Evolutionary conservation across 2,797 vertebrate genomes (phyloP).

Genomic region (Meda fulgida): DNA sequence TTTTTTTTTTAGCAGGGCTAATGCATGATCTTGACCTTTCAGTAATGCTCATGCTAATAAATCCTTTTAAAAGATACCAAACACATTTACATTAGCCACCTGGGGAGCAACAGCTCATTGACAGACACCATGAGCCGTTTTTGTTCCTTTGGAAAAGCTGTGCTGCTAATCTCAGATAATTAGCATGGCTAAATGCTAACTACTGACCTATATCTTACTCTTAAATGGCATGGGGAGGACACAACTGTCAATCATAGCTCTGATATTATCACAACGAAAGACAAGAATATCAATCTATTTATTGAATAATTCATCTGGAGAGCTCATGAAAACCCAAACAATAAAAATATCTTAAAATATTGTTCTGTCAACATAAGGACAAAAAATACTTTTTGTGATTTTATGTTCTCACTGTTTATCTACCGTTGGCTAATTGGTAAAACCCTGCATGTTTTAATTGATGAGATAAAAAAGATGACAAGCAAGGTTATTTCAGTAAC

Average conservation of each 20-base stretch:
- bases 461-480: constrained; percentile 3
- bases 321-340: not conserved
- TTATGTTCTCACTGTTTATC: not conserved
- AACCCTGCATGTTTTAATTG: not conserved
- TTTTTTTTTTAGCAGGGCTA: not conserved
- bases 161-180: constrained; percentile 2
- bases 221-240: not conserved
- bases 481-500: constrained; percentile 23
- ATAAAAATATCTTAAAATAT: too few species aligned
- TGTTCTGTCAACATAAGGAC: too few species aligned
- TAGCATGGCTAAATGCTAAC: constrained; percentile 6
- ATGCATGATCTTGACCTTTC: not conserved
- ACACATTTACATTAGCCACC: constrained; percentile 11
- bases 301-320: not conserved
- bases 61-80: not conserved
- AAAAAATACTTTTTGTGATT: not conserved
- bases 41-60: not conserved
- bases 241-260: not conserved
- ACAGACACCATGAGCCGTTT: constrained; percentile 2
- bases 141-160: not conserved
- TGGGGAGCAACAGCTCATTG: not conserved
- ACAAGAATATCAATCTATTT: not conserved
- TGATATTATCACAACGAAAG: constrained; percentile 5
- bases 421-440: constrained; percentile 1
- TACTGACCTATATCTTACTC: not conserved